Percentiles rank a stretch among this genome's conserved stretches.
phyloP scores from a whole-genome alignment of 2,113 vertebrate genomes.

The Aramus guarauna region DNA sequence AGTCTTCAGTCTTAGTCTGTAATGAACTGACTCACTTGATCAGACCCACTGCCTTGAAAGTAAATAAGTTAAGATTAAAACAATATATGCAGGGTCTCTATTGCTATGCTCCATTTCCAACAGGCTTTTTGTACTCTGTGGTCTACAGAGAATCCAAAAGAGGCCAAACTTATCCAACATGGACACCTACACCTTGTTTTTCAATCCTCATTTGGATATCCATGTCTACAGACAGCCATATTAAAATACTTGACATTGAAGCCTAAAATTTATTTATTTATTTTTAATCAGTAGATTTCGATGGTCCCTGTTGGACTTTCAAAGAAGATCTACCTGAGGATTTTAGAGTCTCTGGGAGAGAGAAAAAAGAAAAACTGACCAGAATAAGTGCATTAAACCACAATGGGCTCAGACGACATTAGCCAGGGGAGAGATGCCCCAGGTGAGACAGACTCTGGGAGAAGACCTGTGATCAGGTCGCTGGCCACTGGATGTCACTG shows the following conservation, averaged over 20 bases:
- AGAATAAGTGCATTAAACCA: neutral
- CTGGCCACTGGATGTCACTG: conserved; percentile 79
- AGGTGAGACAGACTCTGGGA: neutral
- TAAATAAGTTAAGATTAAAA: neutral
- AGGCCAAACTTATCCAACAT: neutral
- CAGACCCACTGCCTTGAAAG: neutral
- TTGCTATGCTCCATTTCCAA: neutral
- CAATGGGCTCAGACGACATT: neutral
- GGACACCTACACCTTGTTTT: neutral
- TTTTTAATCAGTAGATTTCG: neutral
- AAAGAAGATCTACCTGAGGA: neutral
- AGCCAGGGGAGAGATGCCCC: neutral
- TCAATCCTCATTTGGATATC: neutral
- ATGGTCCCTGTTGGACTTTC: neutral
- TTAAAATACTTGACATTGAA: neutral
- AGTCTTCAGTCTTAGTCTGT: neutral
- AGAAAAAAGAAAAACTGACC: neutral
- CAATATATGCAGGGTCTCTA: neutral
- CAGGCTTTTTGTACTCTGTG: accelerated
- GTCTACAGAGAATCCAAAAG: neutral
- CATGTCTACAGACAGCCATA: neutral
- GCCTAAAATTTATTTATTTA: neutral
- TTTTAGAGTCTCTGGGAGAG: neutral
- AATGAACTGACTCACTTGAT: neutral
- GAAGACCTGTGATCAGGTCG: conserved; percentile 68